Percentiles rank a stretch among this genome's conserved stretches.
Conservation (phyloP, 2,797 vertebrate species). For the Cephalopachus bancanus region DNA sequence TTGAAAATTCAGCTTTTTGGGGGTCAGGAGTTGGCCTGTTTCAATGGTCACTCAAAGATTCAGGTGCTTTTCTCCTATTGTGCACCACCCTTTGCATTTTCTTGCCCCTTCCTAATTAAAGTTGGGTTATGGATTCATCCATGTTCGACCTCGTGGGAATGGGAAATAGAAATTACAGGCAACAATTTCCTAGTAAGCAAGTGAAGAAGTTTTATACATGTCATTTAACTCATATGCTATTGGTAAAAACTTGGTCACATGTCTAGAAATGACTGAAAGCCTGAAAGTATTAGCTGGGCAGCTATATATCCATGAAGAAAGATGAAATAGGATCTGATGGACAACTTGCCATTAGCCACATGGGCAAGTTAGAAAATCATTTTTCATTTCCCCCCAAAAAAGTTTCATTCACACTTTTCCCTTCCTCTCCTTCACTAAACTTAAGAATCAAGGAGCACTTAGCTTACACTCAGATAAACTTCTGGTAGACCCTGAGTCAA, state of each 20-base stretch:
- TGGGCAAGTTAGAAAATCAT: neutral
- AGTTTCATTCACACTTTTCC: neutral
- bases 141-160: neutral
- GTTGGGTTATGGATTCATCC: neutral
- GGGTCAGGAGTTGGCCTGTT: neutral
- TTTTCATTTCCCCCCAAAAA: conserved; percentile 8
- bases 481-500: neutral
- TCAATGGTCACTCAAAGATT: neutral
- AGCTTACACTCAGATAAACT: neutral
- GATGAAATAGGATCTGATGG: neutral
- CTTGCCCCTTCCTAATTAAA: neutral
- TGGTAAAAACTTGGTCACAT: neutral
- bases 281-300: neutral
- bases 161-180: neutral
- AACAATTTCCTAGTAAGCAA: conserved; percentile 1
- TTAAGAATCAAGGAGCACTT: neutral
- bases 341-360: neutral
- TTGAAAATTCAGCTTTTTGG: neutral
- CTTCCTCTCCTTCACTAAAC: neutral
- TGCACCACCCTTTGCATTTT: neutral
- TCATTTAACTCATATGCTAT: neutral
- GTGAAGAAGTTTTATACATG: neutral
- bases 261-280: neutral
- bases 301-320: neutral
- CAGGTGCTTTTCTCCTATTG: neutral